These are phyloP conservation scores for Leucophenga maculata DNA, from an alignment of 2,888 invertebrate species.

Conservation along the genomic window DNA sequence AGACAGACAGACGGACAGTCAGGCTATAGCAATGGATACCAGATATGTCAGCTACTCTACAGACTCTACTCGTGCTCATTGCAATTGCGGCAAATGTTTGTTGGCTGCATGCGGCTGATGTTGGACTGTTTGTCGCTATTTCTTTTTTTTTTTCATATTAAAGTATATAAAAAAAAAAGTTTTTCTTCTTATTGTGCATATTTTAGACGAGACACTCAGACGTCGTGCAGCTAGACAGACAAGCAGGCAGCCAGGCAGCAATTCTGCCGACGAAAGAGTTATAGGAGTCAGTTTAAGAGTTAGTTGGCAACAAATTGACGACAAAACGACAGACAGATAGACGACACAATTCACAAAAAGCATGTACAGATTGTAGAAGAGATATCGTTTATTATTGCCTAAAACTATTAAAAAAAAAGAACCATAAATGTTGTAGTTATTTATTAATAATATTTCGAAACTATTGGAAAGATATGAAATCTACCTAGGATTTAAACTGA, in stretches of 20 bases:
- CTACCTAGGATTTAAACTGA: too few species aligned
- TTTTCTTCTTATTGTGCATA: slow-evolving; percentile 17
- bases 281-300: slow-evolving; percentile 14
- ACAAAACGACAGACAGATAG: neutral
- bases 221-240: neutral
- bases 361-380: too few species aligned
- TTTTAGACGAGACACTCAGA: slow-evolving; percentile 20
- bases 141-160: neutral
- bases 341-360: too few species aligned
- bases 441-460: too few species aligned
- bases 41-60: slow-evolving; percentile 5
- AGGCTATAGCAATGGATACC: neutral
- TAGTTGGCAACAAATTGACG: slow-evolving; percentile 10
- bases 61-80: neutral
- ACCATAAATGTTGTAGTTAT: too few species aligned
- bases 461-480: too few species aligned
- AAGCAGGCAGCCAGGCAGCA: slow-evolving; percentile 4
- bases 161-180: neutral
- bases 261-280: slow-evolving; percentile 11
- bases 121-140: slow-evolving; percentile 7
- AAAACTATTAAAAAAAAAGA: too few species aligned
- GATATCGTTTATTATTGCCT: neutral
- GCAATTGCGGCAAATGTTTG: slow-evolving; percentile 19
- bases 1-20: slow-evolving; percentile 30
- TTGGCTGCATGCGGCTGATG: slow-evolving; percentile 5